These are phyloP conservation scores for Paramormyrops kingsleyae DNA, from an alignment of 2,113 vertebrate species.

Conservation along the genomic window DNA sequence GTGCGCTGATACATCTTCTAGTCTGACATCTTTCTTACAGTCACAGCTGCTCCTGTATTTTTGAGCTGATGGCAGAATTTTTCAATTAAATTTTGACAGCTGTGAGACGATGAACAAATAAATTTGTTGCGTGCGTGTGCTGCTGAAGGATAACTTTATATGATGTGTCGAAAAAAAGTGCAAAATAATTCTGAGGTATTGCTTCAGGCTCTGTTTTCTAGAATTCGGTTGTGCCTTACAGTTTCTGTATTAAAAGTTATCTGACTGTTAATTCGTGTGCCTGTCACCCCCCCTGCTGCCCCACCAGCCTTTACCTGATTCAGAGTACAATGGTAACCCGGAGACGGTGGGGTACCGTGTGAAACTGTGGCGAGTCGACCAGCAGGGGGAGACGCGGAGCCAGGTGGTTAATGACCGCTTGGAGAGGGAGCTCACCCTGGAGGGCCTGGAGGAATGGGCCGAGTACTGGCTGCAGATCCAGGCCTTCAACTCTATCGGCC, in stretches of 20 bases:
- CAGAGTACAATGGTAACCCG: conserved; percentile 80
- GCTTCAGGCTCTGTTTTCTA: neutral
- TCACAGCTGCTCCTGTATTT: conserved; percentile 13
- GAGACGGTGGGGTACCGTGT: conserved; percentile 84
- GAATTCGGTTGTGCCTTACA: neutral
- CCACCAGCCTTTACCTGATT: conserved; percentile 74
- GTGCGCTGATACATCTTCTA: conserved; percentile 16
- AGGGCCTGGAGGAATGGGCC: conserved; percentile 80
- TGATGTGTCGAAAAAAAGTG: neutral
- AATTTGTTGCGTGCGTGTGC: neutral
- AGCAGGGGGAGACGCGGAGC: conserved; percentile 36
- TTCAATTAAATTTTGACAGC: conserved; percentile 26
- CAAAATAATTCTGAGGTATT: neutral
- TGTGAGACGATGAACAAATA: conserved; percentile 14
- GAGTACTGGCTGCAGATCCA: conserved; percentile 84
- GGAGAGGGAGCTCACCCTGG: conserved; percentile 67
- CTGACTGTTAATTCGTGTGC: neutral
- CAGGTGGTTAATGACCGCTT: conserved; percentile 60
- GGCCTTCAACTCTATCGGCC: conserved; percentile 86
- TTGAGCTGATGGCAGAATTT: conserved; percentile 15
- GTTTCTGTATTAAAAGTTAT: neutral
- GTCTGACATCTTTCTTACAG: conserved; percentile 25
- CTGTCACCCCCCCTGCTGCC: neutral
- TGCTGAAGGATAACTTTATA: neutral
- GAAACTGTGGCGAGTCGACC: conserved; percentile 60